These are phyloP conservation scores for Stegodyphus mimosarum DNA, from an alignment of 1,140 invertebrate genomes.

Conservation along the genomic window DNA sequence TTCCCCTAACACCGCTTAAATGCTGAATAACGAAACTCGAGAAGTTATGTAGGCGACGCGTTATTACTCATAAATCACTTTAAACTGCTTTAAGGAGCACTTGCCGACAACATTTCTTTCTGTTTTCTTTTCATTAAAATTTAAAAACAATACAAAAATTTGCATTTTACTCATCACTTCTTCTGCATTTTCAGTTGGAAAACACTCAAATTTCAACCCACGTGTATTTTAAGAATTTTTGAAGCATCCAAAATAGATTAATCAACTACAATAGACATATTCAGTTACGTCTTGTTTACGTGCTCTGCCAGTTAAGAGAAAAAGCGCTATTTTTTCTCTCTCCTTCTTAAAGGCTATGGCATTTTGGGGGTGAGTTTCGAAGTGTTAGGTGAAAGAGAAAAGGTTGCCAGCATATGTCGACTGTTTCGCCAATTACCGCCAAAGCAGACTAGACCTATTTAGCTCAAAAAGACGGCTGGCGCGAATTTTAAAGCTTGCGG, in stretches of 20 bases:
- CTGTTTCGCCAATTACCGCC: not conserved
- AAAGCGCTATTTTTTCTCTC: not conserved
- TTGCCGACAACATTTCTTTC: not conserved
- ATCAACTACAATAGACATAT: not conserved
- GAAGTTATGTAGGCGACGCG: no score
- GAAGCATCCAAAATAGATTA: not conserved
- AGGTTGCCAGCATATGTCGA: not conserved
- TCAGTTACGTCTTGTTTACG: not conserved
- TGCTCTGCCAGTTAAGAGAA: not conserved
- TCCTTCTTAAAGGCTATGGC: not conserved
- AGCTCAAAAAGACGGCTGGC: not conserved
- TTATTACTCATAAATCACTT: no score
- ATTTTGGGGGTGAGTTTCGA: not conserved
- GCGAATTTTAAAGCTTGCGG: not conserved
- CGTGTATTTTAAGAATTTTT: not conserved
- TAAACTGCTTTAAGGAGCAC: no score
- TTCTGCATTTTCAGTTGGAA: not conserved
- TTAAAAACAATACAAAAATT: not conserved
- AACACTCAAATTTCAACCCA: not conserved
- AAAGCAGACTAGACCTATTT: not conserved
- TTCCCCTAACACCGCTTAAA: no score
- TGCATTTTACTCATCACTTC: not conserved
- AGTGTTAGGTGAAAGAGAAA: not conserved
- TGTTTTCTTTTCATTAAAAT: not conserved
- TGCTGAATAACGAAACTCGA: no score